These are phyloP conservation scores for Xyliphius kryptos DNA, from an alignment of 2,113 vertebrate genomes.

Conservation along the genomic window DNA sequence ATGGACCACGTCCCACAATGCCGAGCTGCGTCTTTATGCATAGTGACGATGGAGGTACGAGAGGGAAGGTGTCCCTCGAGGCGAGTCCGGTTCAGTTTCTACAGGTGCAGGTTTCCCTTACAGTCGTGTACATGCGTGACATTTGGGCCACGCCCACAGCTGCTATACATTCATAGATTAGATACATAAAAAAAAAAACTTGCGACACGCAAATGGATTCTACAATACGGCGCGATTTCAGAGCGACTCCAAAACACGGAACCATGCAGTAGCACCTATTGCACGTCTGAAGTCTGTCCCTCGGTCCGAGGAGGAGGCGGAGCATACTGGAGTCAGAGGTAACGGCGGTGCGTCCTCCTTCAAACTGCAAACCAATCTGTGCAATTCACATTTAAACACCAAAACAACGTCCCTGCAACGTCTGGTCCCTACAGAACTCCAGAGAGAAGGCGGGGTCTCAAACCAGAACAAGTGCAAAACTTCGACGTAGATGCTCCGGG, in stretches of 20 bases:
- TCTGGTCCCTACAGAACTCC: slow-evolving; percentile 9
- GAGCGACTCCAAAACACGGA: slow-evolving; percentile 40
- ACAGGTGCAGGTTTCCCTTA: too few relatives aligned
- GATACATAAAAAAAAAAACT: slow-evolving; percentile 25
- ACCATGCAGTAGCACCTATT: too few relatives aligned
- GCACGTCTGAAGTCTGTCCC: too few relatives aligned
- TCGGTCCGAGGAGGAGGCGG: too few relatives aligned
- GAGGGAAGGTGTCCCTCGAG: not conserved
- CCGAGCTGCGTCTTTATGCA: slow-evolving; percentile 36
- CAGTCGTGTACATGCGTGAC: too few relatives aligned
- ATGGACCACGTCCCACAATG: slow-evolving; percentile 10
- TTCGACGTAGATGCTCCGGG: too few relatives aligned
- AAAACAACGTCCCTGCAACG: slow-evolving; percentile 9
- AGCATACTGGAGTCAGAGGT: too few relatives aligned
- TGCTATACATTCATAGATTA: slow-evolving; percentile 21
- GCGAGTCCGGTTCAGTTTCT: not conserved
- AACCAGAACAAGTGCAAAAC: too few relatives aligned
- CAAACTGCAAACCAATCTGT: slow-evolving; percentile 31
- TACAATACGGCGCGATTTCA: slow-evolving; percentile 8
- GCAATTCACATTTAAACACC: slow-evolving; percentile 14
- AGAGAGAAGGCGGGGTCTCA: not conserved
- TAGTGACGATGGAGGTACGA: slow-evolving; percentile 19
- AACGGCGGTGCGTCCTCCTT: too few relatives aligned
- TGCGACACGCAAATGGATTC: not conserved
- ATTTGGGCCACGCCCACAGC: too few relatives aligned